Evolutionary conservation across 2,797 vertebrate species (phyloP).

Genomic region (Mallotus villosus): DNA sequence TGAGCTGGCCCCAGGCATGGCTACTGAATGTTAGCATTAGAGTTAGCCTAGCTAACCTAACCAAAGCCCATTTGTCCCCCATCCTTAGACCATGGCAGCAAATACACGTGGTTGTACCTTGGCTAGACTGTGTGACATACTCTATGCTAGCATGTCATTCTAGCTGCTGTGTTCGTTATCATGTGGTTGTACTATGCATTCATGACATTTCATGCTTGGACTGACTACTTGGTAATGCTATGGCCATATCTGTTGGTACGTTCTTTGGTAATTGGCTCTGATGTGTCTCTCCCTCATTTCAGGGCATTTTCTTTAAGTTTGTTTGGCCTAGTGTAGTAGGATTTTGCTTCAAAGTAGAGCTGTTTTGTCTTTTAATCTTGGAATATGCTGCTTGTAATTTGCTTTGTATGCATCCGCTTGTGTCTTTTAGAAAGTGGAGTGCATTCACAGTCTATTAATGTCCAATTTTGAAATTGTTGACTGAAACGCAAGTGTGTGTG

Average conservation of each 20-base stretch:
- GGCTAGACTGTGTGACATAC: background rate
- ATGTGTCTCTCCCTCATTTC: conserved; percentile 17
- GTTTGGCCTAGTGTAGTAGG: conserved; percentile 20
- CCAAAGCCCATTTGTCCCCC: conserved; percentile 36
- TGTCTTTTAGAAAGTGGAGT: conserved; percentile 2
- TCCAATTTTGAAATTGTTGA: background rate
- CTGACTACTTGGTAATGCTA: conserved; percentile 21
- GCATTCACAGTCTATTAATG: background rate
- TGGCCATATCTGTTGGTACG: conserved; percentile 21
- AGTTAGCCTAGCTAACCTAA: conserved; percentile 26
- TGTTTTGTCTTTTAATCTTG: conserved; percentile 1
- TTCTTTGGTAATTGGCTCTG: conserved; percentile 6
- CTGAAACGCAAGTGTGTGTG: conserved; percentile 10
- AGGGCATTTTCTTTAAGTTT: background rate
- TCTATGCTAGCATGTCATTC: conserved; percentile 56
- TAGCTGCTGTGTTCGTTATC: conserved; percentile 11
- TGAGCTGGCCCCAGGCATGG: conserved; percentile 29
- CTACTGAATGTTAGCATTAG: conserved; percentile 21
- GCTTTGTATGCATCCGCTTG: conserved; percentile 6
- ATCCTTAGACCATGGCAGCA: background rate
- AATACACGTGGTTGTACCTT: background rate
- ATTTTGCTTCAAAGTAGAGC: conserved; percentile 29
- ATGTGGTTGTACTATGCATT: conserved; percentile 15
- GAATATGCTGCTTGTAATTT: background rate
- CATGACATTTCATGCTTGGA: conserved; percentile 50